phyloP scores from a whole-genome alignment of 92 coral and sea anemone species.

The Umimayanthus chanpuru region DNA sequence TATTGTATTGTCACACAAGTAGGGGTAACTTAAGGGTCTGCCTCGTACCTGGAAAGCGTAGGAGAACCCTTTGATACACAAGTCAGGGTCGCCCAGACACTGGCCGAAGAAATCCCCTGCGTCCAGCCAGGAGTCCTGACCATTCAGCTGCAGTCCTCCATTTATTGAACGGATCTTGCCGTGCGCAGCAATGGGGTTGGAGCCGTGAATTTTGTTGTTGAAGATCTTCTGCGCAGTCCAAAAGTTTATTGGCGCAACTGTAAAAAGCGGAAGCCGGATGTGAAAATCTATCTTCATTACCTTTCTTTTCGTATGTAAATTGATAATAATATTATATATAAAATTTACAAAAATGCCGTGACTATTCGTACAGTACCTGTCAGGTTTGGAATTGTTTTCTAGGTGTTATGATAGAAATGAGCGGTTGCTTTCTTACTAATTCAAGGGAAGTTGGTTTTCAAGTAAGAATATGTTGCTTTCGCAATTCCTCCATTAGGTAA shows the following conservation, averaged over 20 bases:
- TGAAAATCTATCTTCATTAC: too few relatives aligned
- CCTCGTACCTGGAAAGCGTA: conserved; percentile 84
- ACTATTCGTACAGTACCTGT: too few relatives aligned
- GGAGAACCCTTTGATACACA: conserved; percentile 97
- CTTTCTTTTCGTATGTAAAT: too few relatives aligned
- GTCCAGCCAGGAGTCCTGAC: conserved; percentile 96
- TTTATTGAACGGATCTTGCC: conserved; percentile 85
- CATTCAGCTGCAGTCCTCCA: conserved; percentile 95
- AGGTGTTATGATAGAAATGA: too few relatives aligned
- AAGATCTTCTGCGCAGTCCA: conserved; percentile 98
- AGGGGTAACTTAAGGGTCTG: background rate
- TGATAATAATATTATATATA: too few relatives aligned
- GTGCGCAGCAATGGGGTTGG: conserved; percentile 87
- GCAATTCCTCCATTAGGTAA: too few relatives aligned
- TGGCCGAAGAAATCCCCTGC: conserved; percentile 99
- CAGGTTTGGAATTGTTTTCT: too few relatives aligned
- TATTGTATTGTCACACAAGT: too few relatives aligned
- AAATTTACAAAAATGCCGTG: too few relatives aligned
- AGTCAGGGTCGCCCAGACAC: conserved; percentile 98
- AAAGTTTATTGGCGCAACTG: conserved; percentile 88
- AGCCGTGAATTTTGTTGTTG: conserved; percentile 87
- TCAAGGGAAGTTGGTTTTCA: too few relatives aligned
- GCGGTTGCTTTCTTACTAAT: too few relatives aligned
- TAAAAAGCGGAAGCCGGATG: background rate
- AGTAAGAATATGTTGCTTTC: too few relatives aligned